Evolutionary conservation across 2,797 vertebrate genomes (phyloP), one percentile per base, ranked within the genome.

Genomic region (Trachurus trachurus): DNA sequence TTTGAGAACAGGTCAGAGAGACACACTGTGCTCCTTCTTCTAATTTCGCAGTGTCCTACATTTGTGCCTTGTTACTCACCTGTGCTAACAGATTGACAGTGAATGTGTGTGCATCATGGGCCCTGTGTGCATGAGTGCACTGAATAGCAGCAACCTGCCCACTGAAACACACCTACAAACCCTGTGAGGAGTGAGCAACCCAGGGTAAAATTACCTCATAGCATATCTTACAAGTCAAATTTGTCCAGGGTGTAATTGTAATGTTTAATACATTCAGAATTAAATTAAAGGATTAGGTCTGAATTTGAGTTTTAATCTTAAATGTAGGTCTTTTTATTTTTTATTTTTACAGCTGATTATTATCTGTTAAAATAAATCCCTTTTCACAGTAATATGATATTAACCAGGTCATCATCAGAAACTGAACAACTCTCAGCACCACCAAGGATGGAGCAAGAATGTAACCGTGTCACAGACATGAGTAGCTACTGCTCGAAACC

Each of bases 141-240:
- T 80, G 78, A 74, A 74, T 70, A 66, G 76, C 61, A 76, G 44
- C 60, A 82, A 68, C 45, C 21, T 67, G 56, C 66, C 66, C 72
- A 81, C 68, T 53, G 42, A 26, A 42, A 60, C 5, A 78, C 74
- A 76, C 57, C 65, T 65, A 65, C 66, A 59, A 82, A 53, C 52
- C 42, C 37, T 42, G 44, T 56, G 45, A 65, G 52, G n/a, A 63
- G 39, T 12, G 34, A 67, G 57, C 47, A 26, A n/a, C 42, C 73
- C 26, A 79, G 9, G 37, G 5, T 22, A 12, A 62, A 66, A 71
- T 19, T 0, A 15, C 29, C 59, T 31, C 2, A 66, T 3, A 40
- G n/a, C 26, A 70, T 56, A 70, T 5, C 1, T 37, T 12, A 42
- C 17, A 34, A 22, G 11, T 50, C 1, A 52, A 49, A 63, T 53